Evolutionary conservation across 2,888 invertebrate species (phyloP).

Genomic region (Eupelmus urozonus): DNA sequence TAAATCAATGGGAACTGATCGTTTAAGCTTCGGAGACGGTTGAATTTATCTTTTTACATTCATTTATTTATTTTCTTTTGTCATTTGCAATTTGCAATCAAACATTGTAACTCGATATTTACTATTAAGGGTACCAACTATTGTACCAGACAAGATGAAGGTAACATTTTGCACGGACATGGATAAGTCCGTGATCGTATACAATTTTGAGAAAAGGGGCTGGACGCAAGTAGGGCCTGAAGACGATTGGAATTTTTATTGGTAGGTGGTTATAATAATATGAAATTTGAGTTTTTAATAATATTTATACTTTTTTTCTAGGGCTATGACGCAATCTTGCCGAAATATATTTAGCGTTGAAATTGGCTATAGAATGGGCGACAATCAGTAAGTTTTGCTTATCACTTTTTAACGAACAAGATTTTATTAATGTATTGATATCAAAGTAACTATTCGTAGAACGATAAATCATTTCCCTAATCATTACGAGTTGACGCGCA

Average conservation of each 20-base stretch:
- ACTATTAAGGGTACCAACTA: conserved; percentile 56
- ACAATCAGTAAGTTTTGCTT: conserved; percentile 87
- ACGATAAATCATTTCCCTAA: conserved; percentile 98
- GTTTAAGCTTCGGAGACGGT: too few relatives aligned
- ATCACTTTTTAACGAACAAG: too few relatives aligned
- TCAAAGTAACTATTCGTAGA: conserved; percentile 76
- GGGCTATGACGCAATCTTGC: conserved; percentile 94
- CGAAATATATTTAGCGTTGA: conserved; percentile 94
- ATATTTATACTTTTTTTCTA: conserved; percentile 62
- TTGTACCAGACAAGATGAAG: conserved; percentile 78
- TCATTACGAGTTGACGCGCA: conserved; percentile 95
- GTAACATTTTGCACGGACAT: conserved; percentile 89
- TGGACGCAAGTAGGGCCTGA: conserved; percentile 93
- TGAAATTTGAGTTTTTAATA: neutral
- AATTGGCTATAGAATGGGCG: conserved; percentile 93
- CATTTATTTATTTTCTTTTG: too few relatives aligned
- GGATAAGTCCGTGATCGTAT: conserved; percentile 94
- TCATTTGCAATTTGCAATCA: too few relatives aligned
- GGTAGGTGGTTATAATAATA: conserved; percentile 77
- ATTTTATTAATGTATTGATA: too few relatives aligned
- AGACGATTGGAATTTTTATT: conserved; percentile 97
- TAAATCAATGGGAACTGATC: too few relatives aligned
- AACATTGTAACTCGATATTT: neutral
- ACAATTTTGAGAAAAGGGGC: conserved; percentile 94
- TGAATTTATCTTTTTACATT: too few relatives aligned